These are phyloP conservation scores for Eira barbara DNA, from an alignment of 2,113 vertebrate genomes.

Conservation along the genomic window DNA sequence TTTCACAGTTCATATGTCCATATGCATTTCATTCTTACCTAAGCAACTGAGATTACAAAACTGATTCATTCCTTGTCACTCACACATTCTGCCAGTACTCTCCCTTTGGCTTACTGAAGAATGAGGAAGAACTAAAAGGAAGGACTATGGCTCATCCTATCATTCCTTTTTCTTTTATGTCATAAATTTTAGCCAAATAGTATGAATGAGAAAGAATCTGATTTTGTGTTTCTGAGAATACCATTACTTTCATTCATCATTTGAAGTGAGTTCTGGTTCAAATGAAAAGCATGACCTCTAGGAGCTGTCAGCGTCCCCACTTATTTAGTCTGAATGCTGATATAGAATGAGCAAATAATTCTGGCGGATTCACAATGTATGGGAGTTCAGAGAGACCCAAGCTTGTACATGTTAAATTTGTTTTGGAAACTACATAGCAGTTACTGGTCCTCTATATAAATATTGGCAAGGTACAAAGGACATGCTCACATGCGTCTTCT, in stretches of 20 bases:
- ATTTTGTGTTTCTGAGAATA: not conserved
- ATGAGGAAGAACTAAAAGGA: not conserved
- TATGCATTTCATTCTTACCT: not conserved
- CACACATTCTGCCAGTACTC: not conserved
- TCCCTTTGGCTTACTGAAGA: not conserved
- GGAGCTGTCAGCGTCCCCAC: not conserved
- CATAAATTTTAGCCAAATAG: not conserved
- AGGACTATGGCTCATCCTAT: not conserved
- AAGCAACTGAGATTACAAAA: not conserved
- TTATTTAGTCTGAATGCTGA: not conserved
- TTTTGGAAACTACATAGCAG: not conserved
- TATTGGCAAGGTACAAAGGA: no score
- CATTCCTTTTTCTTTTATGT: not conserved
- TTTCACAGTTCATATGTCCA: not conserved
- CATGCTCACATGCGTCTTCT: rapidly evolving
- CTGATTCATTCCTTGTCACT: not conserved
- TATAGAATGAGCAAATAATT: not conserved
- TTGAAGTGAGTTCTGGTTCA: not conserved
- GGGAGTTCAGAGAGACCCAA: not conserved
- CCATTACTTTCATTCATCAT: not conserved
- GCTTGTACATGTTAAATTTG: not conserved
- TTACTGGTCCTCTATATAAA: not conserved
- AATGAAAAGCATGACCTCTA: not conserved
- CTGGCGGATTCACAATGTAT: rapidly evolving
- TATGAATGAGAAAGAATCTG: not conserved